A percentile compares a stretch with the other conserved stretches of the same genome.
These are phyloP conservation scores for Amphiprion clarkii DNA, from an alignment of 2,797 vertebrate species.

Conservation along the genomic window DNA sequence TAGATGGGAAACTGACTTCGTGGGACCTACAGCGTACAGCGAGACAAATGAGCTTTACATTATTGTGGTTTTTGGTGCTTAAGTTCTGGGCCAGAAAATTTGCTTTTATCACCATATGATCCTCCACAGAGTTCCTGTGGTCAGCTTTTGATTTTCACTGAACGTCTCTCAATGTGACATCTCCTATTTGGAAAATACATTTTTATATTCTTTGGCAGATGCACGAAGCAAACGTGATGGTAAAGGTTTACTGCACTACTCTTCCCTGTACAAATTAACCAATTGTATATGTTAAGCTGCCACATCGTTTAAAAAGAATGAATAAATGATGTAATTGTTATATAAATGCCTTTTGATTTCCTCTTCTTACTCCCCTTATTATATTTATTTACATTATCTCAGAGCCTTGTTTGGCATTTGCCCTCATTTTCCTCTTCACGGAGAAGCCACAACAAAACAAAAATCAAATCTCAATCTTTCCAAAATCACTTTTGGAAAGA, in stretches of 20 bases:
- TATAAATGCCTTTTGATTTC: neutral
- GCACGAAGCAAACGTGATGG: neutral
- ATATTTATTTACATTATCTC: conserved; percentile 27
- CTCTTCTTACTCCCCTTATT: neutral
- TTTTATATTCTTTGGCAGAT: neutral
- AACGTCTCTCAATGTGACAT: conserved; percentile 15
- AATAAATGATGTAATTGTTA: conserved; percentile 4
- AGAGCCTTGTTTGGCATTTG: conserved; percentile 6
- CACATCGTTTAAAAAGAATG: neutral
- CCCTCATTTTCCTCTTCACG: conserved; percentile 21
- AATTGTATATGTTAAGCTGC: neutral
- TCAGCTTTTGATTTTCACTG: conserved; percentile 23
- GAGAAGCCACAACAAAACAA: conserved; percentile 39
- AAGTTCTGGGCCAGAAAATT: conserved; percentile 37
- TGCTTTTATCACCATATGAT: conserved; percentile 57
- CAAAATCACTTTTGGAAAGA: conserved; percentile 21
- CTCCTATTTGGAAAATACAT: conserved; percentile 23
- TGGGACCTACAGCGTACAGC: conserved; percentile 6
- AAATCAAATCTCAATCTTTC: too few relatives aligned
- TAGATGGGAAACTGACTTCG: conserved; percentile 33
- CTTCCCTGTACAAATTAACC: too few relatives aligned
- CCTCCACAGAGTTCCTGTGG: conserved; percentile 22
- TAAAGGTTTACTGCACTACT: neutral
- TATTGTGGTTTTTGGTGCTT: conserved; percentile 58
- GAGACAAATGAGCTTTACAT: conserved; percentile 62